Conservation (phyloP, 2,888 invertebrate species). For the Venustoraphidia nigricollis region DNA sequence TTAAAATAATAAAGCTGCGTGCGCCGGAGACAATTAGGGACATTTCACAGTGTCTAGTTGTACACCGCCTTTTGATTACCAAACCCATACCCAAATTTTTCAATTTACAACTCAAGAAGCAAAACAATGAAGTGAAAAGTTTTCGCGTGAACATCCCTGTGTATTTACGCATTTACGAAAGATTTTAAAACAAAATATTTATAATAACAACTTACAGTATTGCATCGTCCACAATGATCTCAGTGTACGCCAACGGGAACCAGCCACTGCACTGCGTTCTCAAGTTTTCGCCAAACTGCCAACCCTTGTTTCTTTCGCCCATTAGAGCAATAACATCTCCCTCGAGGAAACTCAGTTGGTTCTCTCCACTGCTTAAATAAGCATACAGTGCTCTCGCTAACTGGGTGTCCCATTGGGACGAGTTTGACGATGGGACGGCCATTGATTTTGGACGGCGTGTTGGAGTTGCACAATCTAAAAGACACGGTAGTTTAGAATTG, state of each 20-base stretch:
- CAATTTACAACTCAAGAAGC: too few species aligned
- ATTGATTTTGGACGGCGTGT: constrained; percentile 48
- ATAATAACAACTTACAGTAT: constrained; percentile 32
- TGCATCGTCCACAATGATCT: constrained; percentile 53
- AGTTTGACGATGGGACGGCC: constrained; percentile 34
- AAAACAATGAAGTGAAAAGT: too few species aligned
- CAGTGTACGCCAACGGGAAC: constrained; percentile 93
- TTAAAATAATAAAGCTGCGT: too few species aligned
- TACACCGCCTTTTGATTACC: too few species aligned
- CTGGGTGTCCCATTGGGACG: constrained; percentile 47
- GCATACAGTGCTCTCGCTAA: constrained; percentile 77
- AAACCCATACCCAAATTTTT: too few species aligned
- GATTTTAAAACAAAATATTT: too few species aligned
- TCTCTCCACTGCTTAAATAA: constrained; percentile 77
- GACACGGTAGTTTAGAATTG: not conserved
- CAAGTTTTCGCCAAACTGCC: constrained; percentile 94
- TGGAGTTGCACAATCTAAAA: constrained; percentile 15
- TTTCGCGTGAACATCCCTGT: too few species aligned
- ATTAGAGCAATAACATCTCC: constrained; percentile 78
- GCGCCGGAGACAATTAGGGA: too few species aligned
- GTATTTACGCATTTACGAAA: too few species aligned
- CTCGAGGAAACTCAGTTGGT: constrained; percentile 83
- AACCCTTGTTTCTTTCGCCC: constrained; percentile 84
- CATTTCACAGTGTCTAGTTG: too few species aligned
- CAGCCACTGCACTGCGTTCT: constrained; percentile 85